A percentile compares a stretch with the other conserved stretches of the same genome.
These are phyloP conservation scores for Achlya flavicornis DNA, from an alignment of 2,888 invertebrate genomes.

Conservation along the genomic window DNA sequence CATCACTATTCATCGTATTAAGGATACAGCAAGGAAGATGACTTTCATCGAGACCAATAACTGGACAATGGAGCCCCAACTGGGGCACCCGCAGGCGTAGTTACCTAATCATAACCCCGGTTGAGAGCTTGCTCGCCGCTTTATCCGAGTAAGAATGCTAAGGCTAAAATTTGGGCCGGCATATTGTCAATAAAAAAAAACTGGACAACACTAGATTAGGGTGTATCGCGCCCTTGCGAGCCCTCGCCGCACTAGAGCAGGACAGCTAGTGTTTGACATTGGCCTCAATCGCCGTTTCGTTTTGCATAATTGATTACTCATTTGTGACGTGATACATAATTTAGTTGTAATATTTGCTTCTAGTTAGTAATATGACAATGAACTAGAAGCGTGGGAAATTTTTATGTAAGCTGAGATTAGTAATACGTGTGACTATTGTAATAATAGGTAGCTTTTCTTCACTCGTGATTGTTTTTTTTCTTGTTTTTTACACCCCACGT, in stretches of 20 bases:
- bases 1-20: background rate
- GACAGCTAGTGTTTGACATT: background rate
- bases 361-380: slow-evolving; percentile 34
- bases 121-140: too few species aligned
- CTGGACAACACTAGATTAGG: background rate
- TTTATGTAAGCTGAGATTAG: slow-evolving; percentile 2
- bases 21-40: too few species aligned
- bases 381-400: slow-evolving; percentile 41
- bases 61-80: background rate
- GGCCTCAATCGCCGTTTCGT: background rate
- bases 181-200: too few species aligned
- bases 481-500: too few species aligned
- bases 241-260: background rate
- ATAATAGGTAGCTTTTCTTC: background rate
- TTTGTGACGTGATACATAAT: slow-evolving; percentile 5
- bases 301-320: slow-evolving; percentile 7
- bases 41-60: background rate
- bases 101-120: too few species aligned
- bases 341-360: slow-evolving; percentile 8
- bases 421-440: background rate
- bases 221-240: slow-evolving; percentile 5
- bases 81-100: too few species aligned
- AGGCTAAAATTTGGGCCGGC: too few species aligned
- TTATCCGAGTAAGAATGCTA: too few species aligned
- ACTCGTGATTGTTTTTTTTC: background rate